Evolutionary conservation across 1,140 invertebrate genomes (phyloP).

Genomic region (Eupristina koningsbergeri): DNA sequence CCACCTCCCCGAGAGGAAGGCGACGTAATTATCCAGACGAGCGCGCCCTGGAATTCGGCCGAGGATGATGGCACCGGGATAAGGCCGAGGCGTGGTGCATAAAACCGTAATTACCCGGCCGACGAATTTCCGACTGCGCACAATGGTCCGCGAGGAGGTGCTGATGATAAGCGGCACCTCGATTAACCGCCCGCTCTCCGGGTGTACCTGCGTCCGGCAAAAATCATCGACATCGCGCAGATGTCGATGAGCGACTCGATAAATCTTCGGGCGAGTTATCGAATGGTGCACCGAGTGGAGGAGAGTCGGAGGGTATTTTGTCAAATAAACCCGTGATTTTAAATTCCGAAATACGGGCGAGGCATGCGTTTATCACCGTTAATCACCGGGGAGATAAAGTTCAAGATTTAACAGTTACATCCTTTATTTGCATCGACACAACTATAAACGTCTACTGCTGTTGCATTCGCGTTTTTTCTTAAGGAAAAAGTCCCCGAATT

Average conservation of each 20-base stretch:
- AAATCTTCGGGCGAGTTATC: no score
- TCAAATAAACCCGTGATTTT: not conserved
- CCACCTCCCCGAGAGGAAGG: not conserved
- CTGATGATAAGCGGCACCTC: not conserved
- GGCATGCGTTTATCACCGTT: not conserved
- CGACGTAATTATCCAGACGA: constrained; percentile 7
- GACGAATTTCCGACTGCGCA: not conserved
- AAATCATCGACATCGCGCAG: no score
- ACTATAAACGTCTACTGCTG: not conserved
- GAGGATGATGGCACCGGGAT: constrained; percentile 6
- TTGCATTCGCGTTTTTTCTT: not conserved
- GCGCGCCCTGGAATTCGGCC: not conserved
- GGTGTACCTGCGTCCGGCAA: no score
- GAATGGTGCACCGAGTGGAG: no score
- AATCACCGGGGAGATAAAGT: not conserved
- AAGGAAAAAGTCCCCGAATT: not conserved
- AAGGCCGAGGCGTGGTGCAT: not conserved
- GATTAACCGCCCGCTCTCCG: no score
- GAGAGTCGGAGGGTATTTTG: no score
- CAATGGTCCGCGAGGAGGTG: not conserved
- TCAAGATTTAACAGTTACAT: not conserved
- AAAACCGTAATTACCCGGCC: constrained; percentile 24
- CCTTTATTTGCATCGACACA: not conserved
- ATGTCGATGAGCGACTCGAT: no score
- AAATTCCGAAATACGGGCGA: not conserved